Base-by-base conservation (phyloP, 2,888 invertebrate species). In the Venustoraphidia nigricollis region DNA sequence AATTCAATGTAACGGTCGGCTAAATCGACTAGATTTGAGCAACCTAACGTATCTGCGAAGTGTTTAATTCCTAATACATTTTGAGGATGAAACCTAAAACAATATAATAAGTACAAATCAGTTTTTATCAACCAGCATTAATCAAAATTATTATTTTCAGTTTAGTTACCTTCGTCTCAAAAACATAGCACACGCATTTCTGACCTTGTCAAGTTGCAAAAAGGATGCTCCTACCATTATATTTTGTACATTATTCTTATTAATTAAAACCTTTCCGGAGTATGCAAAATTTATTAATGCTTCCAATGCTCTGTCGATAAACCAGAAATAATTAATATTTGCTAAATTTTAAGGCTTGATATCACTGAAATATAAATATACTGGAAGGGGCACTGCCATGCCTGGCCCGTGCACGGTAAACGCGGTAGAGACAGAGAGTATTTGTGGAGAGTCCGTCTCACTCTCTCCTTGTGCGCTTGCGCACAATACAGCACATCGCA, bases 221-320 rank as follows among this genome's bases (percentile, higher is more conserved):
- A 85, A 90, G 11, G 85, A 84, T 8, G 90, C 84, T 10, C 87
- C 89, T 45, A 88, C 81, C 79, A 91, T 82, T 36, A 91, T 71
- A 53, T 79, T 81, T 62, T 91, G 89, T 0, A 90, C 89, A 67
- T 90, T 90, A 54, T 75, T 75, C 56, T 79, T 79, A 58, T 83
- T 82, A 48, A 92, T 78, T 50, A 78, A 76, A 8, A 91, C 77
- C 54, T 77, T 73, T 2, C 83, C 90, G 53, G 82, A 84, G 65
- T 92, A 92, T 0, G 89, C 88, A 70, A 83, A 92, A 64, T 88
- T 86, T 38, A 92, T 79, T 44, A 92, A 68, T 37, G 81, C 77
- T 66, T 89, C 88, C 54, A 91, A 64, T 8, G 88, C 88, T 59
- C 83, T 84, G 60, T 13, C 66, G 68, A 55, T 27, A 27, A 27